Conservation (phyloP, 2,113 vertebrate species). For the Tragulus kanchil region DNA sequence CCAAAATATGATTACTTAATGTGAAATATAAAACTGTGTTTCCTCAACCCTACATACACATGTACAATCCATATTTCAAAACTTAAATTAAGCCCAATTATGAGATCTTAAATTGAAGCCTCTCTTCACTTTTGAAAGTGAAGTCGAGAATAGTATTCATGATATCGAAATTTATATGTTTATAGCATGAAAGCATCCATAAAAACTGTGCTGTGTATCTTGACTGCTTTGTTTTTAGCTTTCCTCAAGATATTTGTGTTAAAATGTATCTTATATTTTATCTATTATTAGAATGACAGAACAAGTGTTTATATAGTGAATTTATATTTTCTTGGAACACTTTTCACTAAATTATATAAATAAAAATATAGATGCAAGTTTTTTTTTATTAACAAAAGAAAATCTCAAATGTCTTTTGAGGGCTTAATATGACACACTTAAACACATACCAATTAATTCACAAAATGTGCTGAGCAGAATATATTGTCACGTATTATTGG, state of each 20-base stretch:
- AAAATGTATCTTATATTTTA: background rate
- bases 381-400: background rate
- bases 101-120: background rate
- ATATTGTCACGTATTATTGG: background rate
- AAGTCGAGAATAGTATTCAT: background rate
- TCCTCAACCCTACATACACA: background rate
- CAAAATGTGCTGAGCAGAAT: background rate
- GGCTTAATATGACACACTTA: background rate
- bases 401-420: background rate
- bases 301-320: background rate
- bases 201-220: background rate
- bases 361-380: background rate
- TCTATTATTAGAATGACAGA: background rate
- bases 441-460: background rate
- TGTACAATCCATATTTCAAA: background rate
- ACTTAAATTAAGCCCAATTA: background rate
- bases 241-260: background rate
- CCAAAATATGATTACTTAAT: background rate
- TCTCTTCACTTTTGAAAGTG: conserved; percentile 20
- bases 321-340: background rate
- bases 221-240: background rate
- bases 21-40: background rate
- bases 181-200: background rate
- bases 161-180: background rate
- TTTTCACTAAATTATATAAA: background rate